These are phyloP conservation scores for Perodicticus potto DNA, from an alignment of 2,797 vertebrate genomes.

Conservation along the genomic window DNA sequence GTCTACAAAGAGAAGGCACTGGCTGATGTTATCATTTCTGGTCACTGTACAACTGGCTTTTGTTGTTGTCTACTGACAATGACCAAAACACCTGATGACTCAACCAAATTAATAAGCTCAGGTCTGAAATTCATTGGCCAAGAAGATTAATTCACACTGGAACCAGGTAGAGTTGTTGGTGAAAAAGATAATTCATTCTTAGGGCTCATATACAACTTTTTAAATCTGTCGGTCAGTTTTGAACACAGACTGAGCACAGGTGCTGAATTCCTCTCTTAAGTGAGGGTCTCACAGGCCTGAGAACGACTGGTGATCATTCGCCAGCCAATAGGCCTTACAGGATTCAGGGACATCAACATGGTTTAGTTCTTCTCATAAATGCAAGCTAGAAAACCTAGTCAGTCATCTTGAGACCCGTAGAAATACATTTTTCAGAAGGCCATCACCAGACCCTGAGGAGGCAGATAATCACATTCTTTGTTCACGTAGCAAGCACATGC, in stretches of 20 bases:
- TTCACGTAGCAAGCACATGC: not conserved
- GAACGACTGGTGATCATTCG: not conserved
- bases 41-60: not conserved
- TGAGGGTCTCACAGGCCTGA: not conserved
- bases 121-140: constrained; percentile 13
- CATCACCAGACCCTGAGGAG: not conserved
- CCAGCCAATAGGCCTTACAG: not conserved
- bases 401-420: not conserved
- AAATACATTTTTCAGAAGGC: not conserved
- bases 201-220: not conserved
- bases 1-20: not conserved
- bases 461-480: not conserved
- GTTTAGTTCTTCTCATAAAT: not conserved
- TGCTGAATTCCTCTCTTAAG: not conserved
- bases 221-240: not conserved
- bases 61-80: not conserved
- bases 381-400: not conserved
- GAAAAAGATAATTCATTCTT: not conserved
- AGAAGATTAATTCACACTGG: not conserved
- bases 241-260: not conserved
- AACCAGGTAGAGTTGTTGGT: not conserved
- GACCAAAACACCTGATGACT: not conserved
- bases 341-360: not conserved
- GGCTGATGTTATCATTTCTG: not conserved
- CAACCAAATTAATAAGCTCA: not conserved